Evolutionary conservation across 2,113 vertebrate genomes (phyloP).

Genomic region (Tonatia bakeri): DNA sequence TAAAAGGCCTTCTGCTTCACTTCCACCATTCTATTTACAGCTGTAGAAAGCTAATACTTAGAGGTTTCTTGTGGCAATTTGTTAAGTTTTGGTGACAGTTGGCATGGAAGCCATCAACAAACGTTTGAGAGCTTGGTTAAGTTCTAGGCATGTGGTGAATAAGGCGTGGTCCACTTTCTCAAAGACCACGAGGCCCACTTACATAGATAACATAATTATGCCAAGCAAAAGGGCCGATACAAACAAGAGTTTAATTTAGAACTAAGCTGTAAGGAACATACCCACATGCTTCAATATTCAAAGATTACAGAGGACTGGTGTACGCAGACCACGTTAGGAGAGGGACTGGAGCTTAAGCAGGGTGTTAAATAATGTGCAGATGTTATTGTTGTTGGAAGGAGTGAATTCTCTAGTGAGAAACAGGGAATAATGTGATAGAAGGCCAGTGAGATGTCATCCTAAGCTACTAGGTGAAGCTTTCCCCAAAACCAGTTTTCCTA

Average conservation of each 20-base stretch:
- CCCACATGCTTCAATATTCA: background rate
- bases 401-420: background rate
- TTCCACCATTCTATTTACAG: background rate
- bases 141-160: background rate
- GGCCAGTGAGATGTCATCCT: background rate
- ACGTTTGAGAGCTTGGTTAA: background rate
- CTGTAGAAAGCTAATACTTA: conserved; percentile 12
- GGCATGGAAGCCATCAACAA: background rate
- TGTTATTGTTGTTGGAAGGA: background rate
- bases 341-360: background rate
- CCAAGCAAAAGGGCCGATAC: background rate
- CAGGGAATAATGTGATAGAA: background rate
- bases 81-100: background rate
- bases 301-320: background rate
- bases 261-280: background rate
- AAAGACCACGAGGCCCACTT: background rate
- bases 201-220: background rate
- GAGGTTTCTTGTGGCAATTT: conserved; percentile 10
- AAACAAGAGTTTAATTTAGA: background rate
- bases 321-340: background rate
- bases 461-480: background rate
- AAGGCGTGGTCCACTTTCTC: background rate
- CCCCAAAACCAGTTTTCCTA: background rate
- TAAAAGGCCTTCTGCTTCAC: conserved; percentile 47
- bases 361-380: background rate